Percentiles rank a stretch among this genome's conserved stretches.
Conservation (phyloP, 2,113 vertebrate genomes). For the Mesoclemmys tuberculata region DNA sequence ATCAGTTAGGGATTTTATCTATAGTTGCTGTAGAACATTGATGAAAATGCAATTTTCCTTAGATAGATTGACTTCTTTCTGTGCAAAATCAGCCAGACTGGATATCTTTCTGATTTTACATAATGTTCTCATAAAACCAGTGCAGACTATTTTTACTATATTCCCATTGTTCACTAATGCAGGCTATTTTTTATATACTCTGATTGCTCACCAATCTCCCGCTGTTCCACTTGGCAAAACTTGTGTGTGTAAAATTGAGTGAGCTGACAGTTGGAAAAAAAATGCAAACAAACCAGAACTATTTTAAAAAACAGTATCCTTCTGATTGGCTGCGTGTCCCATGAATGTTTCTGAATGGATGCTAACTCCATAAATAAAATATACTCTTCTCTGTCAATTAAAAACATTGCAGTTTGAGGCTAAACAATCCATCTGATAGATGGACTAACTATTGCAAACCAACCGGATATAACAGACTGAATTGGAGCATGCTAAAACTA, state of each 20-base stretch:
- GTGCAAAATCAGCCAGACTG: background rate
- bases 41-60: background rate
- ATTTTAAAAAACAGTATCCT: background rate
- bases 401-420: background rate
- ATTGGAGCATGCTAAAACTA: background rate
- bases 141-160: background rate
- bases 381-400: background rate
- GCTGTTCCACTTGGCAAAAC: background rate
- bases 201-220: background rate
- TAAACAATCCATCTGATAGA: background rate
- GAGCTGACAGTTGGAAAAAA: background rate
- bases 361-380: background rate
- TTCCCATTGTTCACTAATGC: background rate
- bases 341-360: background rate
- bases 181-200: background rate
- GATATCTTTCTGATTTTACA: background rate
- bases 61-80: background rate
- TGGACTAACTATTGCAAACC: background rate
- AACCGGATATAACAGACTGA: background rate
- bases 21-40: background rate
- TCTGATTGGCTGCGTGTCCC: background rate
- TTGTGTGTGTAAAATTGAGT: fast-evolving
- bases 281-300: background rate
- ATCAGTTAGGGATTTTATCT: background rate
- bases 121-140: background rate